Evolutionary conservation across 2,113 vertebrate genomes (phyloP).

Genomic region (Puma concolor): DNA sequence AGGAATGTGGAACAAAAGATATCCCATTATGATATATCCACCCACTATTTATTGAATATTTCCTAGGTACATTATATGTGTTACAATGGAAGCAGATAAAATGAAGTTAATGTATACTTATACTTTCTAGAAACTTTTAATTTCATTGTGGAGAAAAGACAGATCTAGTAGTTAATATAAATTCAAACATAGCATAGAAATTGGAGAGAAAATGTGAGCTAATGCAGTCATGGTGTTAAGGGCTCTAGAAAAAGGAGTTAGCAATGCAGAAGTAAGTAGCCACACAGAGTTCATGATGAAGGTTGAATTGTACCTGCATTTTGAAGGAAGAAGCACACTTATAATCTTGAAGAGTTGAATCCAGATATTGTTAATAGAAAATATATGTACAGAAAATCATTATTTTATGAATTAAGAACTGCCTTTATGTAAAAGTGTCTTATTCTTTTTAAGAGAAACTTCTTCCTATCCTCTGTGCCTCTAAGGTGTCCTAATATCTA

Average conservation of each 20-base stretch:
- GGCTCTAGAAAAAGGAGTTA: not conserved
- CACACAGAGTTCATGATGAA: not conserved
- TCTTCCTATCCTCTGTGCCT: not conserved
- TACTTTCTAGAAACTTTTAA: constrained; percentile 49
- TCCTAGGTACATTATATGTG: not conserved
- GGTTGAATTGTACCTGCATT: not conserved
- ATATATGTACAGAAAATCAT: not conserved
- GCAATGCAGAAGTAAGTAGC: not conserved
- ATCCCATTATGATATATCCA: not conserved
- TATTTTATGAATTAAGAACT: not conserved
- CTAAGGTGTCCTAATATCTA: not conserved
- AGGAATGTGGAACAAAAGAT: not conserved
- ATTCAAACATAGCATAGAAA: not conserved
- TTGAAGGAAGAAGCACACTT: not conserved
- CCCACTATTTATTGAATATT: not conserved
- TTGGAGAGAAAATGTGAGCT: not conserved
- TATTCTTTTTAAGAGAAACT: not conserved
- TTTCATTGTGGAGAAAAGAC: constrained; percentile 23
- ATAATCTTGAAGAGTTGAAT: not conserved
- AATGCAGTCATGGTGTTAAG: not conserved
- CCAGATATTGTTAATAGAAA: not conserved
- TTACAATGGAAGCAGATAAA: not conserved
- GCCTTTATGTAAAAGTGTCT: not conserved
- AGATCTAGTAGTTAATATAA: constrained; percentile 41
- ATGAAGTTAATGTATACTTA: not conserved